A percentile compares a stretch with the other conserved stretches of the same genome.
These are phyloP conservation scores for Acipenser ruthenus DNA, from an alignment of 2,797 vertebrate genomes.

Conservation along the genomic window DNA sequence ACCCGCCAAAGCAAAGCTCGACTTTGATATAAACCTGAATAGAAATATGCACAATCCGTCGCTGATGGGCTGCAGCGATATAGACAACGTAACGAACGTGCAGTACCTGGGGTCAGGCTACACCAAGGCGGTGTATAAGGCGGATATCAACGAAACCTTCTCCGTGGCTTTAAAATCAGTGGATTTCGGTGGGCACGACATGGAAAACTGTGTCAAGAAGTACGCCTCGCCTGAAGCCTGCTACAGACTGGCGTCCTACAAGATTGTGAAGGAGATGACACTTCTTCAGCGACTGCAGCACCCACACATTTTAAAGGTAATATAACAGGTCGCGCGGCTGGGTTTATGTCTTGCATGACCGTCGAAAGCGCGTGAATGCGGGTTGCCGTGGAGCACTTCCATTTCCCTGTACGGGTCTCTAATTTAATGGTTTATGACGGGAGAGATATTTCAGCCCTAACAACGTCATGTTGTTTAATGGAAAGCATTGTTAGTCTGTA, in stretches of 20 bases:
- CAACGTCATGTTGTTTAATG: too few species aligned
- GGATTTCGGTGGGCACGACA: slow-evolving; percentile 76
- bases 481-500: too few species aligned
- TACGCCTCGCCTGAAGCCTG: slow-evolving; percentile 63
- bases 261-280: slow-evolving; percentile 80
- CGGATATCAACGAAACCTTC: slow-evolving; percentile 63
- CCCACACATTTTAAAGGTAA: slow-evolving; percentile 75
- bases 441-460: too few species aligned
- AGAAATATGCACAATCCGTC: slow-evolving; percentile 29
- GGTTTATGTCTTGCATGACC: too few species aligned
- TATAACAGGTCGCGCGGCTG: neutral
- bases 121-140: slow-evolving; percentile 80
- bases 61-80: slow-evolving; percentile 60
- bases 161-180: slow-evolving; percentile 78
- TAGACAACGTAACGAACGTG: slow-evolving; percentile 60
- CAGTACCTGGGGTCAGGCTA: slow-evolving; percentile 79
- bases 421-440: too few species aligned
- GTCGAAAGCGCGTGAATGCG: too few species aligned
- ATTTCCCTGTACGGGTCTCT: too few species aligned
- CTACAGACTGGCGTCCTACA: slow-evolving; percentile 75
- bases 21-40: slow-evolving; percentile 29
- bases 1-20: slow-evolving; percentile 34
- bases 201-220: slow-evolving; percentile 68
- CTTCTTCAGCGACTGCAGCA: slow-evolving; percentile 73
- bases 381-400: too few species aligned